Evolutionary conservation across 2,888 invertebrate genomes (phyloP), one percentile per base, ranked within the genome.

Genomic region (Nycteola revayana): DNA sequence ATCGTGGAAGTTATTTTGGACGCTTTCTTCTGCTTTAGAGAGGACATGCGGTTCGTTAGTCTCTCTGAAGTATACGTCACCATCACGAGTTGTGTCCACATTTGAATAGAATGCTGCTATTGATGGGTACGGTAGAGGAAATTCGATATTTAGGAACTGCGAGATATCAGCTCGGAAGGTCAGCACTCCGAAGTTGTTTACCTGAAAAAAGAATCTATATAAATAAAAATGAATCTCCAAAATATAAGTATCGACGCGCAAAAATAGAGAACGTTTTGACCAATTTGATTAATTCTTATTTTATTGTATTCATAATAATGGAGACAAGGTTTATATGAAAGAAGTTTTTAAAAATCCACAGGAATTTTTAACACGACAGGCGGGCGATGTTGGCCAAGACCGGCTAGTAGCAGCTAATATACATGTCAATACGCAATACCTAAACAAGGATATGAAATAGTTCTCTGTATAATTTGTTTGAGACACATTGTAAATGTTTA

Each of bases 81-180:
- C 96, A 0, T 91, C 86, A 6, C 82, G 85, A 1, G 93, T 90
- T 0, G 94, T 96, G 71, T 98, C 98, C 2, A 98, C 92, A 75
- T 98, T 98, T 0, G 96, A 93, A 75, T 98, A 97, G 58, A 98
- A 94, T 0, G 96, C 95, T 0, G 98, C 96, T 57, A 98, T 95
- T 1, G 95, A 91, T 0, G 97, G 95, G 74, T 96, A 96, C 46
- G 94, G 96, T 56, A 97, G 84, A 0, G 97, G 97, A 72, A 97
- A 96, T 63, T 97, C 94, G 18, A 95, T 92, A 74, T 97, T 97
- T 63, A 95, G 90, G 75, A 96, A 98, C 30, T 92, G 91, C 4
- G 96, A 92, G 48, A 98, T 94, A 56, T 97, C 95, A n/a, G 95
- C 93, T 68, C 94, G 91, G 73, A 98, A 98, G 3, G 98, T 95